Evolutionary conservation across 64 coral and sea anemone genomes (phyloP).

Genomic region (Montipora efflorescens): DNA sequence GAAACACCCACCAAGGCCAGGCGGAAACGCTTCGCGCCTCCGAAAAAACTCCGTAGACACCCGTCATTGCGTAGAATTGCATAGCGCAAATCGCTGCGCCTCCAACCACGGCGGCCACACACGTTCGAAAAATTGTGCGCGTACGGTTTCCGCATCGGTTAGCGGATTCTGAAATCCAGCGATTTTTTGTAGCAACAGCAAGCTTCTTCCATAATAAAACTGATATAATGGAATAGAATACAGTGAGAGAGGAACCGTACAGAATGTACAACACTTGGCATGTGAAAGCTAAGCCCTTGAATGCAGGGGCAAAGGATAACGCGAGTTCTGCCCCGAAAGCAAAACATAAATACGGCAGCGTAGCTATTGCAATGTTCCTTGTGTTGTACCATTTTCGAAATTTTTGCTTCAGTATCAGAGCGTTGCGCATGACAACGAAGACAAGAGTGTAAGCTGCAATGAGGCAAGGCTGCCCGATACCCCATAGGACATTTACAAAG

Average conservation of each 20-base stretch:
- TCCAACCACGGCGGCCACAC: conserved; percentile 40
- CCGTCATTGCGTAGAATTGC: conserved; percentile 58
- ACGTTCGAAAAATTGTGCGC: conserved; percentile 43
- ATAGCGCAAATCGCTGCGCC: conserved; percentile 18
- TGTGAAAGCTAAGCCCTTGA: conserved; percentile 37
- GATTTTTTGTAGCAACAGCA: neutral
- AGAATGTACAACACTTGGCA: conserved; percentile 61
- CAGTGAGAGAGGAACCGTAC: conserved; percentile 22
- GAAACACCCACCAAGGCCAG: conserved; percentile 71
- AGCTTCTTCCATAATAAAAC: conserved; percentile 51
- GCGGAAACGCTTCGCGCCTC: conserved; percentile 27
- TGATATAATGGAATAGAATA: conserved; percentile 51
- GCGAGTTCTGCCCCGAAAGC: conserved; percentile 56
- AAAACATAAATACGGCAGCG: conserved; percentile 66
- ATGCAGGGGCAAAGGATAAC: conserved; percentile 22
- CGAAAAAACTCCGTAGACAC: conserved; percentile 78
- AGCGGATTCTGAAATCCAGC: neutral
- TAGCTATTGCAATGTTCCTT: conserved; percentile 55
- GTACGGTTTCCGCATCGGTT: neutral
- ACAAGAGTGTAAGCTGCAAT: conserved; percentile 68
- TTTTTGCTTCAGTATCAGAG: conserved; percentile 42
- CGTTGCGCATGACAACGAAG: conserved; percentile 74
- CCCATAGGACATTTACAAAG: conserved; percentile 64
- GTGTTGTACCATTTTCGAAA: conserved; percentile 74
- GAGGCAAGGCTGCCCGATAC: conserved; percentile 68